A percentile compares a stretch with the other conserved stretches of the same genome.
Evolutionary conservation across 2,888 invertebrate genomes (phyloP).

Genomic region (Ochropleura plecta): DNA sequence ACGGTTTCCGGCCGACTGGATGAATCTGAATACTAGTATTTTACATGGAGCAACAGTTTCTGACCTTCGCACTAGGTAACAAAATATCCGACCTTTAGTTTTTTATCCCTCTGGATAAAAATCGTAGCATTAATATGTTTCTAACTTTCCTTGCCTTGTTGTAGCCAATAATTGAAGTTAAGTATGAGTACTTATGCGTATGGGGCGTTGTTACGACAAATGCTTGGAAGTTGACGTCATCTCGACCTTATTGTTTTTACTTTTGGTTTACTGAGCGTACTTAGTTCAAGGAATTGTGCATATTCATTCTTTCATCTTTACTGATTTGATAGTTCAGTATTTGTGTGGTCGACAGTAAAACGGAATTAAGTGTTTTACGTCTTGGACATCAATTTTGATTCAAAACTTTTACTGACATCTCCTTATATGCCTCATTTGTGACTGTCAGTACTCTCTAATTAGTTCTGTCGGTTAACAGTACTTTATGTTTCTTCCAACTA

Average conservation of each 20-base stretch:
- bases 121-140: constrained; percentile 5
- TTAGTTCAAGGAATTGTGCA: neutral
- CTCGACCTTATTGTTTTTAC: constrained; percentile 42
- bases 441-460: constrained; percentile 4
- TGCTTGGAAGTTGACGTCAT: constrained; percentile 59
- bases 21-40: neutral
- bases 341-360: neutral
- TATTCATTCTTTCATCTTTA: neutral
- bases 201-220: constrained; percentile 42
- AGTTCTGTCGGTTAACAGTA: constrained; percentile 5
- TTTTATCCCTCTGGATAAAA: neutral
- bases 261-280: constrained; percentile 22
- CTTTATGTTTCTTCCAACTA: constrained; percentile 25
- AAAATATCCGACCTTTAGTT: too few relatives aligned
- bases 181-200: constrained; percentile 29
- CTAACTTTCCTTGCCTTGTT: constrained; percentile 12
- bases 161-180: constrained; percentile 25
- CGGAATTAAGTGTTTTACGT: neutral
- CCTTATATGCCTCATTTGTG: neutral
- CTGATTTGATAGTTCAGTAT: neutral
- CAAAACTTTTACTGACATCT: neutral
- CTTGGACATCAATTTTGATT: neutral
- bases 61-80: neutral
- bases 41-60: neutral
- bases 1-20: neutral